Evolutionary conservation across 2,797 vertebrate species (phyloP).

Genomic region (Pachyuromys duprasi): DNA sequence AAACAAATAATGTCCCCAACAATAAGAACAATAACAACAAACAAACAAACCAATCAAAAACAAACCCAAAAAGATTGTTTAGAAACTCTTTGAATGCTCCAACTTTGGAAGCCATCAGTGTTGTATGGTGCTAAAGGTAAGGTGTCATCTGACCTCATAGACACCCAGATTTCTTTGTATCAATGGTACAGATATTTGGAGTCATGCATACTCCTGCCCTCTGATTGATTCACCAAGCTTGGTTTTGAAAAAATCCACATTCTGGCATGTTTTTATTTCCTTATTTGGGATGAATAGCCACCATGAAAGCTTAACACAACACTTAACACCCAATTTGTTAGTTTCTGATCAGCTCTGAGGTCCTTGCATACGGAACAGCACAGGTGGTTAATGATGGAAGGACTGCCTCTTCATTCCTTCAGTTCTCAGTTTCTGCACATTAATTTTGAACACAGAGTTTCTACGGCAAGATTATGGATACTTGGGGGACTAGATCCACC

Average conservation of each 20-base stretch:
- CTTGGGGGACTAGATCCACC: neutral
- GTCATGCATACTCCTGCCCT: neutral
- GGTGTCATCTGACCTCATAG: neutral
- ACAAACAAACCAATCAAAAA: too few relatives aligned
- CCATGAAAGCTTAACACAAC: neutral
- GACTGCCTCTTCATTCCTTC: neutral
- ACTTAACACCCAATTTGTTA: neutral
- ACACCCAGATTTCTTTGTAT: neutral
- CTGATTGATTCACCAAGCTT: neutral
- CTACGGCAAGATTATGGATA: neutral
- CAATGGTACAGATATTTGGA: neutral
- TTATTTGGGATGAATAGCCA: neutral
- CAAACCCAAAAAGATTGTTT: too few relatives aligned
- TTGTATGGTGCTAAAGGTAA: neutral
- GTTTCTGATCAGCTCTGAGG: neutral
- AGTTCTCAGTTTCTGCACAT: neutral
- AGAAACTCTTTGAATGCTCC: too few relatives aligned
- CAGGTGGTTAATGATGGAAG: accelerated
- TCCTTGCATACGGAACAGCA: too few relatives aligned
- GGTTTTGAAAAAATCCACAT: neutral
- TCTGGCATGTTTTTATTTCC: neutral
- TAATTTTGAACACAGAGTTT: neutral
- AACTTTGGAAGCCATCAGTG: too few relatives aligned
- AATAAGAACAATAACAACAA: too few relatives aligned
- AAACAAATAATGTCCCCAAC: too few relatives aligned